phyloP scores from a whole-genome alignment of 1,140 invertebrate species.

The Aphelinus atriplicis region DNA sequence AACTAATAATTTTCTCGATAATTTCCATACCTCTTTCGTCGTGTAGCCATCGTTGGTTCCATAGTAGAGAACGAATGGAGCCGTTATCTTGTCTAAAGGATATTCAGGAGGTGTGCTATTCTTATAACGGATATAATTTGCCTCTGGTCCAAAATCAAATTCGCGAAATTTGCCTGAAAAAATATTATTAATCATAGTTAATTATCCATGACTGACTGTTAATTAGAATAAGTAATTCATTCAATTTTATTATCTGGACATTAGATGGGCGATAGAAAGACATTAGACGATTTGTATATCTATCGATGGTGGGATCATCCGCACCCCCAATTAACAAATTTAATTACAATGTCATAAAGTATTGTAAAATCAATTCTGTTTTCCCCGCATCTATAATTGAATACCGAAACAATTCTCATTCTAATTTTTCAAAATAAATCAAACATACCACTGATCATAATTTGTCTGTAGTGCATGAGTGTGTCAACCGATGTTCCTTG shows the following conservation, averaged over 20 bases:
- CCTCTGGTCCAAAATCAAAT: conserved; percentile 48
- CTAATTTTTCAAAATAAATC: too few relatives aligned
- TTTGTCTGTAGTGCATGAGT: conserved; percentile 64
- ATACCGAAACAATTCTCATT: too few relatives aligned
- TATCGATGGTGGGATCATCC: too few relatives aligned
- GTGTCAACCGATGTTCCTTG: conserved; percentile 66
- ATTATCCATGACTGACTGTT: background rate
- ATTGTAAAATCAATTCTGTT: background rate
- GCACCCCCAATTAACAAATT: too few relatives aligned
- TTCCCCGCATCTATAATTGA: background rate
- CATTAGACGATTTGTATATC: too few relatives aligned
- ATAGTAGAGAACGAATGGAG: conserved; percentile 74
- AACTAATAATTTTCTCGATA: too few relatives aligned
- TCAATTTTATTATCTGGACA: background rate
- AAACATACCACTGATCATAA: conserved; percentile 55
- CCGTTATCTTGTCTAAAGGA: conserved; percentile 70
- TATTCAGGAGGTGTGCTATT: conserved; percentile 67
- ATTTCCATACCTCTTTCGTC: conserved; percentile 47
- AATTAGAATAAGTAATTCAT: background rate
- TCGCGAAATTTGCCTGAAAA: conserved; percentile 51
- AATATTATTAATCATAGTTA: background rate
- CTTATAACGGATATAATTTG: conserved; percentile 65
- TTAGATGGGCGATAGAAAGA: too few relatives aligned
- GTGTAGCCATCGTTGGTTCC: conserved; percentile 69
- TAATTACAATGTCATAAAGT: too few relatives aligned